These are phyloP conservation scores for Vespertilio murinus DNA, from an alignment of 2,797 vertebrate genomes.

Conservation along the genomic window DNA sequence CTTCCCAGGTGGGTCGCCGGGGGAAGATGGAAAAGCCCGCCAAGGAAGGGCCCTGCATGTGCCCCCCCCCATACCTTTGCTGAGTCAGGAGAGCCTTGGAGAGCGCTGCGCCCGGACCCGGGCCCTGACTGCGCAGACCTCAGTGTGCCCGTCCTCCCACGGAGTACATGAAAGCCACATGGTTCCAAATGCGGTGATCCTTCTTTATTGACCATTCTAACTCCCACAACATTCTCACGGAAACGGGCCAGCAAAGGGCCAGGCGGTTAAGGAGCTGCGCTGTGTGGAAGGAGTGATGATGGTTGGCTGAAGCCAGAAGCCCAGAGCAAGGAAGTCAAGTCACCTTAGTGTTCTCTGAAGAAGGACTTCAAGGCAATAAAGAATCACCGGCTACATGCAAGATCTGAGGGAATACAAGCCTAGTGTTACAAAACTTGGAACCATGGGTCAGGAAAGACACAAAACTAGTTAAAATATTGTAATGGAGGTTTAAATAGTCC, in stretches of 20 bases:
- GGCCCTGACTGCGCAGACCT: neutral
- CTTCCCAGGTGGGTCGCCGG: neutral
- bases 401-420: neutral
- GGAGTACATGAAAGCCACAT: neutral
- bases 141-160: neutral
- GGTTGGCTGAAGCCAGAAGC: neutral
- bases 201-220: neutral
- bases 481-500: neutral
- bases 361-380: neutral
- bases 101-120: neutral
- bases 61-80: neutral
- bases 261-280: neutral
- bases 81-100: accelerated
- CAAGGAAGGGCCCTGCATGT: neutral
- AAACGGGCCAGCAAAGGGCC: too few relatives aligned
- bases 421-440: too few relatives aligned
- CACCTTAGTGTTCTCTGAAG: neutral
- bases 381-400: accelerated
- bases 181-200: neutral
- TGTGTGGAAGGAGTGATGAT: neutral
- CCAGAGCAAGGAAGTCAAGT: neutral
- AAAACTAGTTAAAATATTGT: neutral
- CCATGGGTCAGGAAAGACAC: neutral
- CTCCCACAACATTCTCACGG: neutral
- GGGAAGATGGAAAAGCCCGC: accelerated